Percentiles rank a stretch among this genome's conserved stretches.
Evolutionary conservation across 1,140 invertebrate species (phyloP).

Genomic region (Papilio machaon): DNA sequence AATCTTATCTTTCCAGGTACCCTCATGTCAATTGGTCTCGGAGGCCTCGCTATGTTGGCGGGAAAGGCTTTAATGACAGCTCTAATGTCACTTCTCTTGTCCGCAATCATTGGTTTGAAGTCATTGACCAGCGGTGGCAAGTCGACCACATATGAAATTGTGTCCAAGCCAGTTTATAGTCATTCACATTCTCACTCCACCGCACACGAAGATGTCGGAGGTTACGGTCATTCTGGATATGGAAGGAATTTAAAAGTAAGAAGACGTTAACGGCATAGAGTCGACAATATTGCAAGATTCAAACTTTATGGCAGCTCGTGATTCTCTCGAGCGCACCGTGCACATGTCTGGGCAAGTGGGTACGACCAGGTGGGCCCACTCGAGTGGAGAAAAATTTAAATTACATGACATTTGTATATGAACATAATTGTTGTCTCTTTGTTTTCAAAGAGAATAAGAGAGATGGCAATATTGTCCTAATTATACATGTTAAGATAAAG

Average conservation of each 20-base stretch:
- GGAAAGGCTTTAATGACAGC: conserved; percentile 94
- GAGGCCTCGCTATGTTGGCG: conserved; percentile 88
- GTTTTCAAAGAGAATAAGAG: not conserved
- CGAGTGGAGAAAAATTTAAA: too few relatives aligned
- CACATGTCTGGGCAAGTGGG: too few relatives aligned
- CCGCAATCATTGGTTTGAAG: conserved; percentile 89
- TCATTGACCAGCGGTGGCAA: conserved; percentile 86
- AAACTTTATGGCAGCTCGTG: not conserved
- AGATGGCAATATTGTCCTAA: not conserved
- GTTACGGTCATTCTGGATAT: conserved; percentile 84
- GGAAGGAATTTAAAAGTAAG: conserved; percentile 76
- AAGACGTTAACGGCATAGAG: conserved; percentile 48
- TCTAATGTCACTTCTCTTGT: conserved; percentile 89
- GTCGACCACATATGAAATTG: conserved; percentile 91
- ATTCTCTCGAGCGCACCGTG: too few relatives aligned
- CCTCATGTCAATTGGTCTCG: conserved; percentile 87
- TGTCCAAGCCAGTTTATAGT: conserved; percentile 90
- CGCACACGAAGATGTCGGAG: conserved; percentile 85
- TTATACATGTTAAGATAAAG: too few relatives aligned
- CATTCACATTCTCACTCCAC: conserved; percentile 88
- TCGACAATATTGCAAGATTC: not conserved
- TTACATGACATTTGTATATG: too few relatives aligned
- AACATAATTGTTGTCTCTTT: not conserved
- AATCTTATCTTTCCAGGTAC: conserved; percentile 81
- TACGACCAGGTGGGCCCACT: too few relatives aligned